Conservation (phyloP, 30 jellyfish, hydroid and myxozoan genomes). For the Mastigias papua region DNA sequence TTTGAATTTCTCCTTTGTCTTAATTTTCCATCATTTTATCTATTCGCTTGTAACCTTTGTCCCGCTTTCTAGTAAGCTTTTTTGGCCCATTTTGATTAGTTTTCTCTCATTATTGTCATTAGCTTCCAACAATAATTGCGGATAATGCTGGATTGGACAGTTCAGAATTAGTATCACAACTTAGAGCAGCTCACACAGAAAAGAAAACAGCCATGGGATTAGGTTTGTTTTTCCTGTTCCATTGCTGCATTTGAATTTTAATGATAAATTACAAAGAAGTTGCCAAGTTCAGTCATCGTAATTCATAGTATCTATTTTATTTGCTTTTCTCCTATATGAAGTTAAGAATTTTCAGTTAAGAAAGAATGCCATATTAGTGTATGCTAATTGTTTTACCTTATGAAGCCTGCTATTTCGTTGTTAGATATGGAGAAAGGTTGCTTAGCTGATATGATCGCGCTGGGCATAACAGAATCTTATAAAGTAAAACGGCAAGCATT, state of each 20-base stretch:
- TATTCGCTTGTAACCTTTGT: too few species aligned
- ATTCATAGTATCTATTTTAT: too few species aligned
- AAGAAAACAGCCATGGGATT: slow-evolving; percentile 86
- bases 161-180: slow-evolving; percentile 93
- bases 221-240: slow-evolving; percentile 46
- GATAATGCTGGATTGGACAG: slow-evolving; percentile 98
- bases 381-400: too few species aligned
- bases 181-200: slow-evolving; percentile 96
- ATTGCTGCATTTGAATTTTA: too few species aligned
- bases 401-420: background rate
- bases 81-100: background rate
- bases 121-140: slow-evolving; percentile 97
- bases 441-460: slow-evolving; percentile 86
- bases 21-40: too few species aligned
- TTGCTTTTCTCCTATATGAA: background rate
- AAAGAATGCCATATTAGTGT: too few species aligned
- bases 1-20: too few species aligned
- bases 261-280: too few species aligned
- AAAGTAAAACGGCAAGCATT: slow-evolving; percentile 86
- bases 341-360: background rate
- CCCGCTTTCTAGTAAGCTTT: too few species aligned
- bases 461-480: slow-evolving; percentile 93
- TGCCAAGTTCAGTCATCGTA: too few species aligned
- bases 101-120: too few species aligned
- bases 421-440: slow-evolving; percentile 87